These are phyloP conservation scores for Ophion costatus DNA, from an alignment of 2,888 invertebrate genomes.

Conservation along the genomic window DNA sequence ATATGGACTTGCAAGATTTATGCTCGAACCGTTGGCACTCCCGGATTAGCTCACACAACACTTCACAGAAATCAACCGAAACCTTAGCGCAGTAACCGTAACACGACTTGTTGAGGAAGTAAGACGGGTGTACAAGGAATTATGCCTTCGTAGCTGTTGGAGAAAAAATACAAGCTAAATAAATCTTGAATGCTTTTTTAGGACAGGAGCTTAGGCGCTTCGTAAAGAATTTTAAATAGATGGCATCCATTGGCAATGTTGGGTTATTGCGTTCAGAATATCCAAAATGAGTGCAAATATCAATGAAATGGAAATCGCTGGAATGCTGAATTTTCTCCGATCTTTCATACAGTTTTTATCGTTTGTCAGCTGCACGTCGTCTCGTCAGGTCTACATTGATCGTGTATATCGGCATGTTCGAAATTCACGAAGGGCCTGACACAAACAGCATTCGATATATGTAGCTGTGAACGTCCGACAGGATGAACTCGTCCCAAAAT, in stretches of 20 bases:
- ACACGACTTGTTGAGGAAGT: neutral
- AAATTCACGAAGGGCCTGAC: neutral
- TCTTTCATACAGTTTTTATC: neutral
- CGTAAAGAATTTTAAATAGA: too few species aligned
- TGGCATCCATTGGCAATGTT: neutral
- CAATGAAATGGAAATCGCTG: too few species aligned
- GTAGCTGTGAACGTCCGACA: neutral
- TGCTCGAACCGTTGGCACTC: neutral
- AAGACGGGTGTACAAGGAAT: neutral
- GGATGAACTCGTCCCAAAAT: neutral
- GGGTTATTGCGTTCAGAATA: neutral
- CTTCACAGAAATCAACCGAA: neutral
- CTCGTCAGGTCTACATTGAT: neutral
- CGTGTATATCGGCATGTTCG: slow-evolving; percentile 1
- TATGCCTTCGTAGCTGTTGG: neutral
- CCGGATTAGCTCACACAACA: slow-evolving; percentile 1
- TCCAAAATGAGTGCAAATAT: neutral
- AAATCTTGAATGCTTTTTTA: too few species aligned
- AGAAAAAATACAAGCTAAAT: too few species aligned
- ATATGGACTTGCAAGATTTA: neutral
- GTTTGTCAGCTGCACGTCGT: neutral
- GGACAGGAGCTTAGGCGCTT: too few species aligned
- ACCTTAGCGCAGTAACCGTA: neutral
- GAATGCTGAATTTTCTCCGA: neutral
- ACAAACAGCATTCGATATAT: neutral